These are phyloP conservation scores for Patella depressa DNA, from an alignment of 2,888 invertebrate species.

Conservation along the genomic window DNA sequence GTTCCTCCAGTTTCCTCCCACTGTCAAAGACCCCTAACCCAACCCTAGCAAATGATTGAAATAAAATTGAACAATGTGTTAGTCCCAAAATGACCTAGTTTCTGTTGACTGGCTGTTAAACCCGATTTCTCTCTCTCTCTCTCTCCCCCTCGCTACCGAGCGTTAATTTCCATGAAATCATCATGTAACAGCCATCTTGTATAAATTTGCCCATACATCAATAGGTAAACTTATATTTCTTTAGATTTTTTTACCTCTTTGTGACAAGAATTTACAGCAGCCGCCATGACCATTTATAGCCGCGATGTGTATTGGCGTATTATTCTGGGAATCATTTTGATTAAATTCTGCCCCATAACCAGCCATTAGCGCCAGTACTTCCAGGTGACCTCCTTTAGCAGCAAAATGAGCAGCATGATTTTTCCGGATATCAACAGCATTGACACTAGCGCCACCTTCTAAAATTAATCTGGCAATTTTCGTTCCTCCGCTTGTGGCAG, in stretches of 20 bases:
- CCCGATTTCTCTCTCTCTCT: too few relatives aligned
- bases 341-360: constrained; percentile 70
- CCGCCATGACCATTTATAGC: constrained; percentile 65
- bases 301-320: constrained; percentile 69
- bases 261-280: constrained; percentile 69
- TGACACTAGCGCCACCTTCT: constrained; percentile 59
- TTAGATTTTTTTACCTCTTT: constrained; percentile 61
- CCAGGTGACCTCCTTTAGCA: constrained; percentile 65
- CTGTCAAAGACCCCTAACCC: too few relatives aligned
- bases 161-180: too few relatives aligned
- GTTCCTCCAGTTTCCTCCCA: too few relatives aligned
- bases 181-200: too few relatives aligned
- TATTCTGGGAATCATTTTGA: constrained; percentile 63
- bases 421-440: constrained; percentile 57
- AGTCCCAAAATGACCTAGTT: too few relatives aligned
- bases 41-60: too few relatives aligned
- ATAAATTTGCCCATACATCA: too few relatives aligned
- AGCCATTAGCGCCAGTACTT: constrained; percentile 62
- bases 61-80: too few relatives aligned
- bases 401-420: constrained; percentile 69
- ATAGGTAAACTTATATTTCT: too few relatives aligned
- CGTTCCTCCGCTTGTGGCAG: constrained; percentile 67
- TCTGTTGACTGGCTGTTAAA: too few relatives aligned
- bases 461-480: constrained; percentile 66
- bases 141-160: too few relatives aligned